These are phyloP conservation scores for Aradophagus sp. DNA, from an alignment of 1,140 invertebrate species.

Conservation along the genomic window DNA sequence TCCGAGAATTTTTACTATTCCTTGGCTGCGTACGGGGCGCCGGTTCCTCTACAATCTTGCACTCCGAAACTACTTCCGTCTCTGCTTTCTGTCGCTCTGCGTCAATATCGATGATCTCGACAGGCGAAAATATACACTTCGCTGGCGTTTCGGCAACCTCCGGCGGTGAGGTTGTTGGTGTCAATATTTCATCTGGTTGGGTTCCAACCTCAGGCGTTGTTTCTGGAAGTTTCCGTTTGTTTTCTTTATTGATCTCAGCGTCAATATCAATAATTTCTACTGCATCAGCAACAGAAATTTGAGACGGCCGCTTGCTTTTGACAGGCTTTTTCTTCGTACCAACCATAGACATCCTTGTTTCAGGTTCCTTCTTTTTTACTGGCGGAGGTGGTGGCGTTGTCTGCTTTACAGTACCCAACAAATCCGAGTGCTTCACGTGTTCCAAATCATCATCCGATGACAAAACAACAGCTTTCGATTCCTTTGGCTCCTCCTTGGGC, in stretches of 20 bases:
- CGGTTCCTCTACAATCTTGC: constrained; percentile 58
- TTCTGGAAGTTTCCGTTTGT: neutral
- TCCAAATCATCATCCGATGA: constrained; percentile 69
- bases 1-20: constrained; percentile 28
- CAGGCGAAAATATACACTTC: constrained; percentile 30
- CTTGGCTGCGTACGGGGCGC: constrained; percentile 2
- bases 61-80: constrained; percentile 42
- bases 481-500: neutral
- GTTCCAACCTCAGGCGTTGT: neutral
- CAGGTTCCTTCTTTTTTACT: constrained; percentile 23
- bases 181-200: too few relatives aligned
- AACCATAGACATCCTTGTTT: constrained; percentile 36
- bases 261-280: constrained; percentile 73
- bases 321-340: constrained; percentile 18
- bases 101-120: constrained; percentile 71
- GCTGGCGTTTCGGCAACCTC: neutral
- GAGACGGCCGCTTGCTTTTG: constrained; percentile 25
- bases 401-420: neutral
- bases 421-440: constrained; percentile 60
- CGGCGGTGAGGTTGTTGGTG: too few relatives aligned
- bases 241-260: constrained; percentile 49
- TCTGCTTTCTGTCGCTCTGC: constrained; percentile 62
- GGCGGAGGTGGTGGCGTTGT: neutral
- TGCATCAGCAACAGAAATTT: constrained; percentile 26
- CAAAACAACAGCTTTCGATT: neutral